Base-by-base conservation (phyloP, 1,140 invertebrate genomes). In the Semibalanus balanoides region DNA sequence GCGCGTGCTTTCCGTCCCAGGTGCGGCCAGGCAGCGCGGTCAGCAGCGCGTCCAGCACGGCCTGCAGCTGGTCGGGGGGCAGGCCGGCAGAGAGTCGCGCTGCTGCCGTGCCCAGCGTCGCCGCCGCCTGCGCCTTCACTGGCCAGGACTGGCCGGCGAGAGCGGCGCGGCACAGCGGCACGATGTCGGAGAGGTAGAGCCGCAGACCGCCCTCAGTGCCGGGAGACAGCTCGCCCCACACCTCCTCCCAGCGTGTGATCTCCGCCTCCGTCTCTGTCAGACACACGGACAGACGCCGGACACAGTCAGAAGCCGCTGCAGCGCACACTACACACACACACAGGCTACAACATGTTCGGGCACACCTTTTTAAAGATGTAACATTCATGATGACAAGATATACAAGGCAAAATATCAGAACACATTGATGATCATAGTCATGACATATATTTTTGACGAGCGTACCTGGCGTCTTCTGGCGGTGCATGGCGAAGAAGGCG, bases 401-500 rank as follows among this genome's bases (percentile, higher is more conserved):
- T n/a, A n/a, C n/a, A n/a, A n/a, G n/a, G n/a, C n/a, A n/a, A n/a
- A n/a, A n/a, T n/a, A n/a, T n/a, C n/a, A n/a, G n/a, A n/a, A n/a
- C n/a, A n/a, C n/a, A n/a, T n/a, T n/a, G n/a, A n/a, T n/a, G n/a
- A n/a, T n/a, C n/a, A n/a, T n/a, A n/a, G n/a, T n/a, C n/a, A n/a
- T n/a, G n/a, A n/a, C n/a, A n/a, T n/a, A n/a, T n/a, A n/a, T n/a
- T n/a, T 40, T 40, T 17, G 35, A 7, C 35, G 17, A 40, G 78
- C 77, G 81, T 79, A 86, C 86, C 87, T 75, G 88, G 86, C 0
- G 85, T 86, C 82, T 91, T 90, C 81, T 90, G 88, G 29, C 89
- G 90, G 82, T 96, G 94, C 91, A 94, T 95, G 28, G 93, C 94
- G 79, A 95, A 89, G 82, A 96, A 96, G 19, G 91, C 89, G 30